phyloP scores from a whole-genome alignment of 2,888 invertebrate genomes.

The Sthenelais limicola region DNA sequence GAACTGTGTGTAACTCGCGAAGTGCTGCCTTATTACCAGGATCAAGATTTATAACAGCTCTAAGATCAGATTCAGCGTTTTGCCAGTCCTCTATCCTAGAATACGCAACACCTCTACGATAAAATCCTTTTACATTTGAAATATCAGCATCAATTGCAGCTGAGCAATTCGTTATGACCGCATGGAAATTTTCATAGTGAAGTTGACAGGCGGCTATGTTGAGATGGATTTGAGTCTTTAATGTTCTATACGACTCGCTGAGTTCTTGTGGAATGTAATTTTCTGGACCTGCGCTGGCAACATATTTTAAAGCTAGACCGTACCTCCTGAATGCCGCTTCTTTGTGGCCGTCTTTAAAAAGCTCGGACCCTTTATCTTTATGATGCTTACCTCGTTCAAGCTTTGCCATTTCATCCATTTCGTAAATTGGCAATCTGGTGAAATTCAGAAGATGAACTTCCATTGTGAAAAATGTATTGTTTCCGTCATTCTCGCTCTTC shows the following conservation, averaged over 20 bases:
- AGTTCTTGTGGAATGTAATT: slow-evolving; percentile 37
- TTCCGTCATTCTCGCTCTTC: slow-evolving; percentile 3
- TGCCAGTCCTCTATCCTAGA: slow-evolving; percentile 68
- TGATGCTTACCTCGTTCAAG: slow-evolving; percentile 52
- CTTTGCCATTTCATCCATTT: slow-evolving; percentile 51
- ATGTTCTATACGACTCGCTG: slow-evolving; percentile 46
- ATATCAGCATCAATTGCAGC: slow-evolving; percentile 73
- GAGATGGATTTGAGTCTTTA: slow-evolving; percentile 77
- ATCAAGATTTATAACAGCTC: slow-evolving; percentile 79
- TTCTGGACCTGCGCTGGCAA: slow-evolving; percentile 74
- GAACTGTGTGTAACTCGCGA: slow-evolving; percentile 77
- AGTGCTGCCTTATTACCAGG: slow-evolving; percentile 79
- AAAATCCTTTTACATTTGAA: slow-evolving; percentile 75
- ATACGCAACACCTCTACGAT: slow-evolving; percentile 74
- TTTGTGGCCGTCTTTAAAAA: slow-evolving; percentile 78
- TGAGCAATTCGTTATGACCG: slow-evolving; percentile 78
- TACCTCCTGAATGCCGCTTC: slow-evolving; percentile 83
- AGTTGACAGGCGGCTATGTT: slow-evolving; percentile 89
- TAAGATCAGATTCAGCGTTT: slow-evolving; percentile 75
- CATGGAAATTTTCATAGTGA: slow-evolving; percentile 79
- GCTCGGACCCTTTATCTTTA: slow-evolving; percentile 74
- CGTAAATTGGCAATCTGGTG: slow-evolving; percentile 45
- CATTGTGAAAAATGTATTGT: slow-evolving; percentile 4
- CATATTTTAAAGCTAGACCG: slow-evolving; percentile 81
- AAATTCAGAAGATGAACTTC: neutral